Evolutionary conservation across 1,140 invertebrate species (phyloP), one percentile per base, ranked within the genome.

Genomic region (Octopus sinensis): DNA sequence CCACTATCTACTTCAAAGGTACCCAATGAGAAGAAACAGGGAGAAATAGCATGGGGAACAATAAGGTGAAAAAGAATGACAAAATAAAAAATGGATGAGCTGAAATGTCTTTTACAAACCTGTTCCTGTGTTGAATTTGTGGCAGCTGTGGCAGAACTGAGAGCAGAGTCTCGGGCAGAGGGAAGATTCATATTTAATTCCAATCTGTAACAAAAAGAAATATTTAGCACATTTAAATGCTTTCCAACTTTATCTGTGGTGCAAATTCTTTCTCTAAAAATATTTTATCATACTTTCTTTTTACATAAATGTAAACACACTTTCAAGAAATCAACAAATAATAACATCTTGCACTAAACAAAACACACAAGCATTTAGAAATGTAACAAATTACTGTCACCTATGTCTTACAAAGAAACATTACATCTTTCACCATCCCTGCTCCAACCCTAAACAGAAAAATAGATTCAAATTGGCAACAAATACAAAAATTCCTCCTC

Each of bases 161-260:
- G 85, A 51, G 94, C 94, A 73, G 94, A 94, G 30, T 94, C 92
- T 79, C 95, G 93, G 54, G 95, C 96, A 82, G 94, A 92, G 12
- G 98, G 98, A 79, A 99, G 91, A 91, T 99, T 97, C 95, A 98
- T 96, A 88, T 98, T 99, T 13, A 99, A 91, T 90, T 99, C 98
- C 91, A 99, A 92, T 4, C 96, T 97, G 88, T 82, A 94, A 93
- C 86, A 85, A 80, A 10, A 82, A 76, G 53, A 81, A 43, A 76
- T 13, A 77, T 77, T 43, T 17, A 62, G 56, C 17, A n/a, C 23
- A 12, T n/a, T 75, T 80, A 73, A 68, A 68, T 13, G n/a, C n/a
- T 12, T 68, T 12, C 62, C n/a, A 13, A 68, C 12, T n/a, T 13
- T n/a, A 1, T n/a, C 12, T 12, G 62, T 12, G 3, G 62, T 12